Percentiles rank a stretch among this genome's conserved stretches.
These are phyloP conservation scores for Delichon dasypus DNA, from an alignment of 2,797 vertebrate genomes.

Conservation along the genomic window DNA sequence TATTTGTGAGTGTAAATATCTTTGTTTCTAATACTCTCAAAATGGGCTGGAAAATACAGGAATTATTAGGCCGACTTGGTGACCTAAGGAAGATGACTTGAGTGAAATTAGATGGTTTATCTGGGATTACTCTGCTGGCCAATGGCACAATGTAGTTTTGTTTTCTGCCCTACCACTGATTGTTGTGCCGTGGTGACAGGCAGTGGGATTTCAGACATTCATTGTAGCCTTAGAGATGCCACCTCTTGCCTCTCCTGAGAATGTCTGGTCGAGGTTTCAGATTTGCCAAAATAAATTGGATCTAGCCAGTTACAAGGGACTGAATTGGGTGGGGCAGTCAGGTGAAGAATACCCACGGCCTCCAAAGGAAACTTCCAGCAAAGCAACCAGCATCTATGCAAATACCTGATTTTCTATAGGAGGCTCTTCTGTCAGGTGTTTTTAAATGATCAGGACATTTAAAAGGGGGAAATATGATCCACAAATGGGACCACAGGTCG, in stretches of 20 bases:
- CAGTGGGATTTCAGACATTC: background rate
- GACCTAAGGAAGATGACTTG: background rate
- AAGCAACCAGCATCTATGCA: background rate
- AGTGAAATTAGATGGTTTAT: background rate
- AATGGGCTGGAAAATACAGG: background rate
- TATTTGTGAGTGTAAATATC: background rate
- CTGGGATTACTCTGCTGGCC: background rate
- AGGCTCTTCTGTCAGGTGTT: background rate
- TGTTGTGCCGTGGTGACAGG: background rate
- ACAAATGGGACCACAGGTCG: background rate
- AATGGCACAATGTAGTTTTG: background rate
- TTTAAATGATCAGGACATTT: background rate
- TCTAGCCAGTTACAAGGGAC: background rate
- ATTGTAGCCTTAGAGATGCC: background rate
- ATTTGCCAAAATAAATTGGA: background rate
- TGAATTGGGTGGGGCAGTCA: background rate
- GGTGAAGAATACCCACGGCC: accelerated
- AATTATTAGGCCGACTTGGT: background rate
- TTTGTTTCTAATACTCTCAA: background rate
- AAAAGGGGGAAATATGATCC: background rate
- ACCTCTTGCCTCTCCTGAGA: background rate
- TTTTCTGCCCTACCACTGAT: background rate
- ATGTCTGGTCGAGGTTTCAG: background rate
- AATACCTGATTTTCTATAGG: background rate
- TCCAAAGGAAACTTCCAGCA: background rate